These are phyloP conservation scores for Mormyrus hasselquistii DNA, from an alignment of 2,797 vertebrate genomes.

Conservation along the genomic window DNA sequence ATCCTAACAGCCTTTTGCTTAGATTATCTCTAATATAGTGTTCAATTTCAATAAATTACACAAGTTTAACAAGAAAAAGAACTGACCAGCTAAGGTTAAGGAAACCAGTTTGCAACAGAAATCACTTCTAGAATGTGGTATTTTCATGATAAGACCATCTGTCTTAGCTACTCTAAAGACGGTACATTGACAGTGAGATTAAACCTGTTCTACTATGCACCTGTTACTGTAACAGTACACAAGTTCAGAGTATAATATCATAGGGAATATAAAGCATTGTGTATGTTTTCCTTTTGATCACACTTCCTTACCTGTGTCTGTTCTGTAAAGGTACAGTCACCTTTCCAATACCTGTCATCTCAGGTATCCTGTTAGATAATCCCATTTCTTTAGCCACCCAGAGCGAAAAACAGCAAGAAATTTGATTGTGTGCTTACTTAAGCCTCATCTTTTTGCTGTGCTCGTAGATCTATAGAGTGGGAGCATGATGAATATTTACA, in stretches of 20 bases:
- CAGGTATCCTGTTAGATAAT: neutral
- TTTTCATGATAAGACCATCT: neutral
- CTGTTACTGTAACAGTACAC: neutral
- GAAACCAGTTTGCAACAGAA: neutral
- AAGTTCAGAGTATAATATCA: neutral
- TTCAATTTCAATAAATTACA: neutral
- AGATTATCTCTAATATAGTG: neutral
- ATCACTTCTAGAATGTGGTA: neutral
- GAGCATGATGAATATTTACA: neutral
- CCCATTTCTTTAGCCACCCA: neutral
- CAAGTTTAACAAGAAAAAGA: neutral
- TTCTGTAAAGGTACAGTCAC: neutral
- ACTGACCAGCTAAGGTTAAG: neutral
- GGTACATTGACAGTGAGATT: neutral
- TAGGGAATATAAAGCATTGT: neutral
- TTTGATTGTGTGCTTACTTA: neutral
- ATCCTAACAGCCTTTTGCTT: neutral
- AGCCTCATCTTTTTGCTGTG: neutral
- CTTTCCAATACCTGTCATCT: neutral
- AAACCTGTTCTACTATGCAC: neutral
- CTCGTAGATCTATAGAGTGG: neutral
- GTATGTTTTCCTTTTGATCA: neutral
- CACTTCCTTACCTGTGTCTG: neutral
- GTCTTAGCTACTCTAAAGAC: neutral
- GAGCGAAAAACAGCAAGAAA: neutral